A percentile compares a stretch with the other conserved stretches of the same genome.
Conservation (phyloP, 2,113 vertebrate genomes). For the Ictalurus furcatus region DNA sequence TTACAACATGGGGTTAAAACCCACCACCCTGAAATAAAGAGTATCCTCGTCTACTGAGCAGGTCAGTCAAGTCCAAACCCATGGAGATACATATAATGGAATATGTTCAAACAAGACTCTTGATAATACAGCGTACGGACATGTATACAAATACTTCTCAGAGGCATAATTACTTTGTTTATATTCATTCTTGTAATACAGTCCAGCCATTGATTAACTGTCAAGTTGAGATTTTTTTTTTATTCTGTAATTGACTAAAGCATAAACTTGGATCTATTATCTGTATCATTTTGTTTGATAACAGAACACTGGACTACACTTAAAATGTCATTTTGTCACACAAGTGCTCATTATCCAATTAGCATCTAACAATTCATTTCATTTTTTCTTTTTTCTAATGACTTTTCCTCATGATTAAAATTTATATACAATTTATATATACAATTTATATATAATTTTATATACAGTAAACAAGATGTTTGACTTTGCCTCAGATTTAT, state of each 20-base stretch:
- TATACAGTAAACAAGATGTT: not conserved
- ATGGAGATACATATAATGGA: not conserved
- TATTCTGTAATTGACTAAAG: not conserved
- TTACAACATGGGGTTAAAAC: not conserved
- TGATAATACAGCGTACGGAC: not conserved
- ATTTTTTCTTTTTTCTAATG: not conserved
- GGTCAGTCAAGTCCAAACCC: not conserved
- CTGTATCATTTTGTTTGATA: not conserved
- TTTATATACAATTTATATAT: not conserved
- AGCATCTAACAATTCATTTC: not conserved
- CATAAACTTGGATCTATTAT: not conserved
- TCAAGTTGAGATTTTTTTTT: not conserved
- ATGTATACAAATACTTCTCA: not conserved
- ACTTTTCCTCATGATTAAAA: not conserved
- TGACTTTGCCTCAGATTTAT: not conserved
- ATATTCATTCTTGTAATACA: not conserved
- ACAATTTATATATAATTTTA: not conserved
- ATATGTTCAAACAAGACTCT: not conserved
- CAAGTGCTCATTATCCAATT: not conserved
- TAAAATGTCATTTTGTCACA: not conserved
- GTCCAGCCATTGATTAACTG: not conserved
- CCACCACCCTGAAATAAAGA: not conserved
- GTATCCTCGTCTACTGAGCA: not conserved
- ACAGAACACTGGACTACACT: not conserved
- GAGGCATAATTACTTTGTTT: not conserved